Base-by-base conservation (phyloP, 2,113 vertebrate species). In the Ramphastos sulfuratus region DNA sequence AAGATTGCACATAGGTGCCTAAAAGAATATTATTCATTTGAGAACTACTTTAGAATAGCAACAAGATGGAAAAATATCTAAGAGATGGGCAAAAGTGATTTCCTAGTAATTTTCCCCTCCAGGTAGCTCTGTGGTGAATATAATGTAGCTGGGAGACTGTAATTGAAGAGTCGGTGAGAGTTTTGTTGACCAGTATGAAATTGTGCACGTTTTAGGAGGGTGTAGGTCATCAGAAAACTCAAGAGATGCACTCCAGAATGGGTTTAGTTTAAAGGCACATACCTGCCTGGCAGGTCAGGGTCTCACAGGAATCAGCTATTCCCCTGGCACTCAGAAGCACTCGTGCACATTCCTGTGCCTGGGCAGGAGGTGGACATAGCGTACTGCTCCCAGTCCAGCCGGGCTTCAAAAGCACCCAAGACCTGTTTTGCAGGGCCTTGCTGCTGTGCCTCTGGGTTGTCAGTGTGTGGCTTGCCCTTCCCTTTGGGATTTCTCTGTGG, bases 261-360 rank as follows among this genome's bases (percentile, higher is more conserved):
- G 67, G 7, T 65, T 94, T 76, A 23, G 3, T 65, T 85, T 48
- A 73, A 85, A 64, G 2, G 3, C 52, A 87, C 4, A 65, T 42
- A 21, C 48, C 2, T 13, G 77, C 79, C 23, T 87, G 87, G 30
- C 19, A 73, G 44, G 91, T 10, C 23, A 60, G 31, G 8, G 10
- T 72, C 50, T 76, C 33, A 13, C 52, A 64, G 37, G 48, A 75
- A 28, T 25, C 28, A 50, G 0, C 0, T 67, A 16, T 39, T 4
- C 12, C 14, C 0, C 0, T 71, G 35, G 30, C 86, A 0, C 30
- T 50, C 63, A n/a, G 74, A 80, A 73, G 33, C 18, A 10, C 35
- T 82, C 56, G 35, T 33, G 27, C 9, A 2, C 0, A 0, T 79
- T 61, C 15, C 8, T 30, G 14, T 64, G 0, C 12, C 4, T 28